Evolutionary conservation across 2,888 invertebrate genomes (phyloP), one percentile per base, ranked within the genome.

Genomic region (Melangyna quadrimaculata): DNA sequence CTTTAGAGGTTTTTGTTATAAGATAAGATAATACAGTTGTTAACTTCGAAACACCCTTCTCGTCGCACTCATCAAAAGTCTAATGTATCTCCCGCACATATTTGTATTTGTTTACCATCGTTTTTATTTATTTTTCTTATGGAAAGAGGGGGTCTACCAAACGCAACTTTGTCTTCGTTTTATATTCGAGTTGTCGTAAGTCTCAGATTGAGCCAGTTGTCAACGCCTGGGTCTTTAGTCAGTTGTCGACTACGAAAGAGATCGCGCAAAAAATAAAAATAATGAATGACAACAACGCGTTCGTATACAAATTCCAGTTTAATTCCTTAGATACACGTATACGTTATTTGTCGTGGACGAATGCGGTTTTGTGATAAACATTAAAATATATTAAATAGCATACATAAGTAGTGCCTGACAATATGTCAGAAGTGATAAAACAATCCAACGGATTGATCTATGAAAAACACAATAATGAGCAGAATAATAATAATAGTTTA

Each of bases 351-450:
- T 65, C 10, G 22, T 55, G n/a, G 24, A 24, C 53, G 70, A 84
- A 84, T 84, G 83, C 53, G 65, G 29, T 24, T 72, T 57, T 35
- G 10, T 35, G 19, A 37, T 22, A 37, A 59, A 24, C 22, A n/a
- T 61, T 40, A 27, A 67, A 37, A 70, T 51, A 43, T 45, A 1
- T 45, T 7, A 29, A n/a, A 32, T 19, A 74, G 57, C 29, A 29
- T 63, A 12, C 10, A 1, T 12, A 7, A 17, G n/a, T 43, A 27
- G 55, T 65, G 57, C 6, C 37, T 27, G 45, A 59, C 69, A 57
- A 57, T 19, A 87, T 87, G 87, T 87, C 87, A 74, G 78, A 82
- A 87, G 78, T 87, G 73, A 59, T 87, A 51, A 71, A 78, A 59
- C 82, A 74, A 51, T 65, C 78, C 7, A 87, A 74, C n/a, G 80